Base-by-base conservation (phyloP, 2,797 vertebrate genomes). In the Lerista edwardsae region DNA sequence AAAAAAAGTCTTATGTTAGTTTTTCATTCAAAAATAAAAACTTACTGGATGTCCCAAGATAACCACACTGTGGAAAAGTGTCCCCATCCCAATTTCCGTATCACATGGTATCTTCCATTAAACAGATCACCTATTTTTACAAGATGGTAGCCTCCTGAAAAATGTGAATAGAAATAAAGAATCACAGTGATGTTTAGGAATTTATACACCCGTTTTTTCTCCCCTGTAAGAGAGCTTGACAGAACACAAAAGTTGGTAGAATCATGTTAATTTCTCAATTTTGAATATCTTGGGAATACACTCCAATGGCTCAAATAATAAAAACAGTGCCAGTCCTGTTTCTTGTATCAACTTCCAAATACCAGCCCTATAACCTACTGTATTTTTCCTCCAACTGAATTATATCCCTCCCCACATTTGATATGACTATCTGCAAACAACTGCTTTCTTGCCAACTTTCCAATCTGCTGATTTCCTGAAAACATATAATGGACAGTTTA, bases 61-160 rank as follows among this genome's bases (percentile, higher is more conserved):
- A 99, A 94, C 98, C 98, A 99, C 90, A 99, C 98, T 1, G 98
- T 99, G 88, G 98, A 99, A 95, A 99, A 99, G 95, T 99, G 98
- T 36, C 98, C 98, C 98, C 98, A 99, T 91, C 98, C 98, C 84
- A 99, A 96, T 84, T 99, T 99, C 59, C 98, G 97, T 92, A 99
- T 99, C 82, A 99, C 98, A 34, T 99, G 98, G 92, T 99, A 99
- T 65, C 98, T 95, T 1, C 97, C 97, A 19, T 97, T 98, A 87
- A 98, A 99, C 12, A 99, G 96, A 95, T 99, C 98, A 55, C 98
- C 98, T 6, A 99, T 99, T 95, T 98, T 99, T 91, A 99, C 98
- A 74, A 98, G 98, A 92, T 99, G 98, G 91, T 99, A 99, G 84
- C 86, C 81, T 11, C 82, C 77, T 87, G 39, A 21, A 36, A 84